Evolutionary conservation across 2,113 vertebrate genomes (phyloP), one percentile per base, ranked within the genome.

Genomic region (Spilogale gracilis): DNA sequence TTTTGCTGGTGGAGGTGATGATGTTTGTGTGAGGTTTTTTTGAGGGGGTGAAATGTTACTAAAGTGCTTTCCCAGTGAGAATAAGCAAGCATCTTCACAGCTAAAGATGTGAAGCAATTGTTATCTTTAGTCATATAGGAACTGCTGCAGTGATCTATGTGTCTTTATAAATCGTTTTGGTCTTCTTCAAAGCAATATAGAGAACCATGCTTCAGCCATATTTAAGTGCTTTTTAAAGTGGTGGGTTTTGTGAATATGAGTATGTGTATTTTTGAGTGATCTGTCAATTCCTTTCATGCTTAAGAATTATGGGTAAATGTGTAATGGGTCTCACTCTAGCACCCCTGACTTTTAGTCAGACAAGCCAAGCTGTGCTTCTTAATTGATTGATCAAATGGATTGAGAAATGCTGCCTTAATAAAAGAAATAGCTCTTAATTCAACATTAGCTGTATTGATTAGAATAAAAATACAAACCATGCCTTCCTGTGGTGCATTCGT

Each of bases 271-370:
- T 94, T 93, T 87, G 18, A 97, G 52, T 86, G 87, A 90, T 87
- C 50, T 69, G 50, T 73, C 82, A 89, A 50, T 93, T 88, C 48
- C 60, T 94, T 93, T 95, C 79, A 84, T 96, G 89, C 14, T 79
- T 93, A 54, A 92, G 61, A 96, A 91, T 87, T 93, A 80, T 50
- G 23, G 91, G 48, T 63, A 93, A 88, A 95, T 82, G 52, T 84
- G 25, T 92, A 96, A 95, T 89, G 54, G 91, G 27, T 78, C 38
- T 97, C 48, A 50, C 27, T 61, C 18, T 25, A 78, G 54, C 23
- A 69, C 30, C 96, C n/a, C 56, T 89, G 89, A 93, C 95, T 96
- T 97, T 96, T 89, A 97, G 87, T 14, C 90, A 94, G 61, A 83
- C 14, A 65, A 86, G 54, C 76, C 74, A 92, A 45, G 60, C 32